Evolutionary conservation across 2,113 vertebrate species (phyloP).

Genomic region (Podarcis cretensis): DNA sequence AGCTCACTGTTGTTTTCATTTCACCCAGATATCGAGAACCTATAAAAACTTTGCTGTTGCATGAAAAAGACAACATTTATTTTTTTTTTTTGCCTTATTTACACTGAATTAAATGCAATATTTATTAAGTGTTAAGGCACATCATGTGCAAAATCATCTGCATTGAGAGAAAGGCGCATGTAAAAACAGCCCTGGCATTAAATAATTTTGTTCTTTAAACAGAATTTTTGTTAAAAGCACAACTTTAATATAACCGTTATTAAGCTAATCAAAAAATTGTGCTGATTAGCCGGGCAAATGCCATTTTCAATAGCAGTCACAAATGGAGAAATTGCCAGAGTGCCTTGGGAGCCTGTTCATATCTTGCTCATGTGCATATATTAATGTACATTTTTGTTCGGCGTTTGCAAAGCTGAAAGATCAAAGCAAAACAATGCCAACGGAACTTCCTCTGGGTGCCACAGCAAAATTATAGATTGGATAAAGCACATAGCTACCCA

Average conservation of each 20-base stretch:
- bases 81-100: background rate
- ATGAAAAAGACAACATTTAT: slow-evolving; percentile 1
- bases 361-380: background rate
- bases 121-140: background rate
- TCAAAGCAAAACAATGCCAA: background rate
- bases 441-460: background rate
- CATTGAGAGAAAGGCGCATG: background rate
- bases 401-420: slow-evolving; percentile 28
- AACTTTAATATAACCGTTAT: background rate
- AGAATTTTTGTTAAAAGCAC: background rate
- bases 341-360: background rate
- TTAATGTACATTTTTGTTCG: slow-evolving; percentile 15
- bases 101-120: background rate
- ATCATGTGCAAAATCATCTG: background rate
- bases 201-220: slow-evolving; percentile 25
- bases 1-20: background rate
- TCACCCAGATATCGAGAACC: background rate
- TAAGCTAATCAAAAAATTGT: slow-evolving; percentile 5
- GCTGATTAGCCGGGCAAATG: slow-evolving; percentile 30
- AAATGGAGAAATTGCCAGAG: background rate
- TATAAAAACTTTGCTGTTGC: background rate
- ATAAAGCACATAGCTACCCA: background rate
- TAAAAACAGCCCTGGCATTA: background rate
- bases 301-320: slow-evolving; percentile 4
- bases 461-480: slow-evolving; percentile 14